A percentile compares a stretch with the other conserved stretches of the same genome.
Evolutionary conservation across 2,888 invertebrate genomes (phyloP).

Genomic region (Dascillus cervinus): DNA sequence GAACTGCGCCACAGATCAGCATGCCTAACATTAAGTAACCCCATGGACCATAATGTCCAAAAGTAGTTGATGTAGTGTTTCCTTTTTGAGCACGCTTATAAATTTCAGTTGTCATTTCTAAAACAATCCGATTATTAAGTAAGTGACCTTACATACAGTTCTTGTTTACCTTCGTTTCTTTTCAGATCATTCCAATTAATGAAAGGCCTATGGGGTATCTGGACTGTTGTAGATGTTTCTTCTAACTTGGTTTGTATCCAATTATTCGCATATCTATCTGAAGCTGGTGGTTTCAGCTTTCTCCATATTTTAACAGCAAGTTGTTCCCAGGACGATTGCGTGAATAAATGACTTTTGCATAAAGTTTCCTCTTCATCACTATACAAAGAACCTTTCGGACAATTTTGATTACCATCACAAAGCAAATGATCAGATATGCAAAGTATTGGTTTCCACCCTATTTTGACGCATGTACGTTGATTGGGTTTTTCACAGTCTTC

Average conservation of each 20-base stretch:
- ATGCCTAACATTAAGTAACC: conserved; percentile 65
- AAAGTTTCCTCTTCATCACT: conserved; percentile 36
- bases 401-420: conserved; percentile 60
- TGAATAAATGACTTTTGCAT: conserved; percentile 23
- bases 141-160: no score
- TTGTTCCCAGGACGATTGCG: conserved; percentile 25
- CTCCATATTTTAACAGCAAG: conserved; percentile 26
- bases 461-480: conserved; percentile 34
- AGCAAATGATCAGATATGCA: conserved; percentile 59
- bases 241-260: conserved; percentile 16
- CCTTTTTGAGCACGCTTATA: no score
- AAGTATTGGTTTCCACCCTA: conserved; percentile 38
- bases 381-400: conserved; percentile 52
- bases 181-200: conserved; percentile 18
- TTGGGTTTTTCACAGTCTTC: conserved; percentile 25
- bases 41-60: conserved; percentile 67
- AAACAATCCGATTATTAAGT: no score
- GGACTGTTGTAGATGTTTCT: background rate
- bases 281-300: conserved; percentile 16
- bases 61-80: conserved; percentile 52
- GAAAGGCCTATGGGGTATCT: conserved; percentile 3
- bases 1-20: conserved; percentile 60
- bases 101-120: no score
- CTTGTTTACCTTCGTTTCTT: conserved; percentile 15
- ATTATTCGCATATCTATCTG: conserved; percentile 10